Base-by-base conservation (phyloP, 2,113 vertebrate genomes). In the Siniperca chuatsi region DNA sequence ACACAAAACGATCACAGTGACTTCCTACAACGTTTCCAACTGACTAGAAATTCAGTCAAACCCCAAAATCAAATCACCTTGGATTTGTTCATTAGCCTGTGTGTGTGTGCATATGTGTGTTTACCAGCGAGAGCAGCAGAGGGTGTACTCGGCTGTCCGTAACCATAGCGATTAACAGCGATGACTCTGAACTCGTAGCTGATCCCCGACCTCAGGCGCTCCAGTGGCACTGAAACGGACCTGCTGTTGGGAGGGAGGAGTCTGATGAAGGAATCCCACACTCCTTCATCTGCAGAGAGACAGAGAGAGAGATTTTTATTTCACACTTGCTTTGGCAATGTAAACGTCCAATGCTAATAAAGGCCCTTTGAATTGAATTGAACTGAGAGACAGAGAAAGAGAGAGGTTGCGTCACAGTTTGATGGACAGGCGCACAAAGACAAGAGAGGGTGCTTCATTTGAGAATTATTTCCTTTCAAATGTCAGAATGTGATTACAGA, bases 101-200 rank as follows among this genome's bases (percentile, higher is more conserved):
- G 54, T 35, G 16, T 62, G 77, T 83, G 78, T 76, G 72, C 70
- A 79, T 69, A 65, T 64, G 35, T 37, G 66, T 46, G 37, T 21
- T 95, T 97, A 99, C 98, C 98, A 94, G 98, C 97, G 67, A 98
- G 95, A 0, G 97, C 95, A 1, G 94, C 90, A 62, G 98, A 97
- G 54, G 98, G 97, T 70, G 92, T 86, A 70, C 98, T 99, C 46
- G 98, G 98, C n/a, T 98, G 97, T 82, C 98, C 98, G 0, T 97
- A 98, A 90, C 98, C 98, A 44, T 95, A 95, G 79, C 95, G 94
- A 42, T 99, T 99, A 89, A 97, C 91, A 1, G 97, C 98, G 44
- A 98, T 96, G 84, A 99, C 97, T 54, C 98, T 96, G 91, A 99
- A 99, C 92, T 98, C 97, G 0, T 99, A 99, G 85, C 97, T 97